Evolutionary conservation across 2,797 vertebrate genomes (phyloP).

Genomic region (Aselliscus stoliczkanus): DNA sequence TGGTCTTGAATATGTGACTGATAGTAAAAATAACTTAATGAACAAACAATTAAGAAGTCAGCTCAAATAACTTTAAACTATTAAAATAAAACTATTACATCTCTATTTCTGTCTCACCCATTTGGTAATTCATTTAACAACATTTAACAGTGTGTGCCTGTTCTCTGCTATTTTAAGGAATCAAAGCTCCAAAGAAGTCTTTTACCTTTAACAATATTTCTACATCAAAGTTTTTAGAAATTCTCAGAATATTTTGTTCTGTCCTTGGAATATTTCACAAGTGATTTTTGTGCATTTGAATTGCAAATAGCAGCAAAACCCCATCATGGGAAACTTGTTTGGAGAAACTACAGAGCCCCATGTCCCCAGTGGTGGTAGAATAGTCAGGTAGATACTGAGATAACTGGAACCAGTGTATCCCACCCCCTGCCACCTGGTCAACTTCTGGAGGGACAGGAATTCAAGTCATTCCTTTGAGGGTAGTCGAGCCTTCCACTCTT

Average conservation of each 20-base stretch:
- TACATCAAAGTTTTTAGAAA: background rate
- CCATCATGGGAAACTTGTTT: background rate
- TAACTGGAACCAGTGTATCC: background rate
- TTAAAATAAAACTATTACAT: background rate
- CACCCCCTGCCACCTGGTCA: fast-evolving
- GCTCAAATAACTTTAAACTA: background rate
- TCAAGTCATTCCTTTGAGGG: background rate
- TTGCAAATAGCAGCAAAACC: background rate
- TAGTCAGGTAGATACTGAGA: background rate
- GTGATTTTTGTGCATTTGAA: background rate
- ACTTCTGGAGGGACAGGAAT: too few relatives aligned
- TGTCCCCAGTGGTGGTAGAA: background rate
- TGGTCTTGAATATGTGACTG: background rate
- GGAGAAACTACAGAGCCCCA: background rate
- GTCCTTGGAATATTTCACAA: background rate
- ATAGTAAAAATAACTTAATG: background rate
- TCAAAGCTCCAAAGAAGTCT: background rate
- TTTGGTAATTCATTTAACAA: background rate
- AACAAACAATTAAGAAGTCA: background rate
- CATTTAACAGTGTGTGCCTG: background rate
- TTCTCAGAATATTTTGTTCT: background rate
- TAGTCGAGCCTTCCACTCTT: background rate
- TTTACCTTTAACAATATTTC: background rate
- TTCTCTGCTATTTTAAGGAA: background rate
- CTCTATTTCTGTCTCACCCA: background rate